Percentiles rank a stretch among this genome's conserved stretches.
These are phyloP conservation scores for Sebastes aleutianus DNA, from an alignment of 2,797 vertebrate genomes.

Conservation along the genomic window DNA sequence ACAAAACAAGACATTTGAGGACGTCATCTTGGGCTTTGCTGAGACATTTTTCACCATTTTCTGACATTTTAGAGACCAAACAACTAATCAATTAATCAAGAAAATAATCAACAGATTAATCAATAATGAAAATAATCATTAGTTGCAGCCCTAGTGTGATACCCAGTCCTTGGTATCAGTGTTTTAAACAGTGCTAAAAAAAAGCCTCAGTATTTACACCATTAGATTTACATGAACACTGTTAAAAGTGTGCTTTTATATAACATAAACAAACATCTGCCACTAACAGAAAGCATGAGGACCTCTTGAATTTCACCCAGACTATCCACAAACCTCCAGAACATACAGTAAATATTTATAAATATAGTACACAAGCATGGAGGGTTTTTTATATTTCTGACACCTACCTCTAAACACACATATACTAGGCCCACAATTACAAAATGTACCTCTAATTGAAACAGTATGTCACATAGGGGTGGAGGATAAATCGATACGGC, in stretches of 20 bases:
- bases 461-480: no score
- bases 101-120: no score
- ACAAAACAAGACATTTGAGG: no score
- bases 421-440: neutral
- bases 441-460: neutral
- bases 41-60: no score
- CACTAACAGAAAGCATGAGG: neutral
- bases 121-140: no score
- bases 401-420: neutral
- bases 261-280: conserved; percentile 15
- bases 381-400: neutral
- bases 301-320: conserved; percentile 12
- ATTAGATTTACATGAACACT: neutral
- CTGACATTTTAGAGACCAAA: no score
- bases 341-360: conserved; percentile 10
- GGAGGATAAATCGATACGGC: no score
- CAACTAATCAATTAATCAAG: no score
- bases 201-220: neutral
- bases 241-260: conserved; percentile 16
- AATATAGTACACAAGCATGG: neutral
- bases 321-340: neutral
- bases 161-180: neutral
- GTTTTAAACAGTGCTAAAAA: neutral
- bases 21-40: no score
- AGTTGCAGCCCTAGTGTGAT: no score